Conservation (phyloP, 2,888 invertebrate genomes). For the Carterocephalus palaemon region DNA sequence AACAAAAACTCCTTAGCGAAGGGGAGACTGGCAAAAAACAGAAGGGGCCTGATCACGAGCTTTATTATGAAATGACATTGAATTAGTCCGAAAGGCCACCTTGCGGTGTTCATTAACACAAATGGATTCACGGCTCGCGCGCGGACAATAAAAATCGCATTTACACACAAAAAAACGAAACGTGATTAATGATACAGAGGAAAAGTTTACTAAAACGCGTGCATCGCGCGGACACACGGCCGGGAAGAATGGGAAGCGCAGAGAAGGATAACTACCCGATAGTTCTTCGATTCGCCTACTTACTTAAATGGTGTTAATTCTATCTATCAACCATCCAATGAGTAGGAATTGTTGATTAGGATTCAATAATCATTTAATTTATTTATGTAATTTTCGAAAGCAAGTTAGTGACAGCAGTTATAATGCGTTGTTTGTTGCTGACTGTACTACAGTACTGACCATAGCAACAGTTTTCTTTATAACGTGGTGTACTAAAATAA, state of each 20-base stretch:
- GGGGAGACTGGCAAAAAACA: constrained; percentile 42
- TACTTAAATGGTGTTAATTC: no score
- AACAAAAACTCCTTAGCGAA: constrained; percentile 35
- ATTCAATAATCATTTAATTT: no score
- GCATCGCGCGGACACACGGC: constrained; percentile 28
- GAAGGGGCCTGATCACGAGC: constrained; percentile 45
- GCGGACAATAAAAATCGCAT: constrained; percentile 73
- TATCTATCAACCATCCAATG: no score
- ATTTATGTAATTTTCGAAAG: no score
- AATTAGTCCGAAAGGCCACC: constrained; percentile 64
- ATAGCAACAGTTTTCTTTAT: no score
- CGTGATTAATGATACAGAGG: constrained; percentile 66
- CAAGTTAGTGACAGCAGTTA: no score
- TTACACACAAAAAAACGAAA: constrained; percentile 59
- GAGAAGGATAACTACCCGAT: background rate
- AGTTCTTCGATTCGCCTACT: no score
- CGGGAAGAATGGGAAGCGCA: constrained; percentile 3
- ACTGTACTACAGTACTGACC: no score
- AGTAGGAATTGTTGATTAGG: no score
- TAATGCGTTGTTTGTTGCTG: no score
- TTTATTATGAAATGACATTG: constrained; percentile 65
- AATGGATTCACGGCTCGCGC: constrained; percentile 60
- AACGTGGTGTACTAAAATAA: no score
- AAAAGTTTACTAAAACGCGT: constrained; percentile 34
- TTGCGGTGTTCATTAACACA: constrained; percentile 68